phyloP scores from a whole-genome alignment of 1,140 invertebrate species.

The Procambarus clarkii region DNA sequence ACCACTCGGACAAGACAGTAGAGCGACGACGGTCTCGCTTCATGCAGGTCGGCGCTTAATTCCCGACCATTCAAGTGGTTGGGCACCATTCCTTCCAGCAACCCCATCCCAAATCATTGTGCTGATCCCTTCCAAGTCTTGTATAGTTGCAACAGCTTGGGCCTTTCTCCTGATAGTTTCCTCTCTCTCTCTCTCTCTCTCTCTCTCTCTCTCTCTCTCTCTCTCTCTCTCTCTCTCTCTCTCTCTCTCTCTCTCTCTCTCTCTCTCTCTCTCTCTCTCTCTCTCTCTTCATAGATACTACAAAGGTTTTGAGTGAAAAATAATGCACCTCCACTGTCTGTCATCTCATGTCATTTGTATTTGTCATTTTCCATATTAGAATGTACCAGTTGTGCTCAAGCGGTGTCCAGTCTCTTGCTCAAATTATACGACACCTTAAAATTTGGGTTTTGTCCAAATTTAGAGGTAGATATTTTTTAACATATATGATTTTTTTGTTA shows the following conservation, averaged over 20 bases:
- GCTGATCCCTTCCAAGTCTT: too few species aligned
- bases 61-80: too few species aligned
- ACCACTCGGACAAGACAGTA: not conserved
- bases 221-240: constrained; percentile 26
- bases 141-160: too few species aligned
- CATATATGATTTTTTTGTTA: not conserved
- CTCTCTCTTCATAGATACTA: not conserved
- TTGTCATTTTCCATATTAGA: not conserved
- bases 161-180: too few species aligned
- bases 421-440: not conserved
- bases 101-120: too few species aligned
- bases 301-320: not conserved
- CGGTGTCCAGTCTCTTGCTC: not conserved
- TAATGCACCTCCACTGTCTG: not conserved
- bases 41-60: too few species aligned
- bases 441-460: not conserved
- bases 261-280: constrained; percentile 20
- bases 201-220: constrained; percentile 24
- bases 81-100: too few species aligned
- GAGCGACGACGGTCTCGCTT: constrained; percentile 13
- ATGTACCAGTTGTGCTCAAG: not conserved
- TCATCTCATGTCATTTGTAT: not conserved
- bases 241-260: constrained; percentile 22
- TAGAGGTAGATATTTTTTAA: not conserved
- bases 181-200: constrained; percentile 23